Base-by-base conservation (phyloP, 53 echinoderm and acorn worm genomes). In the Luidia sarsii region DNA sequence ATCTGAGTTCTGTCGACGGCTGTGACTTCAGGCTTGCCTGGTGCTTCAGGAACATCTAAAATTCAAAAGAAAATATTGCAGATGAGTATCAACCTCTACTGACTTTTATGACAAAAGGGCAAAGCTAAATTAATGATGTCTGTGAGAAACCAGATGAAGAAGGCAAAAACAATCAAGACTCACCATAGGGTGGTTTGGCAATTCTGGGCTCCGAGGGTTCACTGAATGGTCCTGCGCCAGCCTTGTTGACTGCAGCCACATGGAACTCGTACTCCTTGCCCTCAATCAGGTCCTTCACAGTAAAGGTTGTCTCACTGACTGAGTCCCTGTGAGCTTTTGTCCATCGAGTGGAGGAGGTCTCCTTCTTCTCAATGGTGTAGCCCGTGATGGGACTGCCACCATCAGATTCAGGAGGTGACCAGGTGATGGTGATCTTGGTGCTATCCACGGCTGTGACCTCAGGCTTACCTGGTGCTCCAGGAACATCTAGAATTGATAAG, bases 331-430 rank as follows among this genome's bases (percentile, higher is more conserved):
- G 80, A 39, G 83, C 87, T 50, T 88, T 88, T 31, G 88, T 68
- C 92, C 92, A 96, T 36, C 93, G 81, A 22, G 87, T 92, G 46
- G 87, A 67, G 35, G 83, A 56, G 7, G 88, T 87, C 27, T 95
- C 97, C 64, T 87, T 90, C 73, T 75, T 90, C 67, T 93, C 93
- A 43, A 96, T 80, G 48, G 91, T 84, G 87, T 93, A 96, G 67
- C 90, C 90, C 23, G 88, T 88, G 64, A 92, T 69, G 4, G 94
- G 70, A 57, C 69, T 73, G 27, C 89, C 89, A 19, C 89, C 89
- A 55, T 89, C 86, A 21, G 46, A 70, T 23, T 63, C 70, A 24
- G 92, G 92, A 36, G 89, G 70, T 55, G 80, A 79, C 92, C 92
- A 92, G 18, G 86, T 75, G 6, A 89, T 45, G 6, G 89, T 86